These are phyloP conservation scores for Trichosurus vulpecula DNA, from an alignment of 2,797 vertebrate genomes.

Conservation along the genomic window DNA sequence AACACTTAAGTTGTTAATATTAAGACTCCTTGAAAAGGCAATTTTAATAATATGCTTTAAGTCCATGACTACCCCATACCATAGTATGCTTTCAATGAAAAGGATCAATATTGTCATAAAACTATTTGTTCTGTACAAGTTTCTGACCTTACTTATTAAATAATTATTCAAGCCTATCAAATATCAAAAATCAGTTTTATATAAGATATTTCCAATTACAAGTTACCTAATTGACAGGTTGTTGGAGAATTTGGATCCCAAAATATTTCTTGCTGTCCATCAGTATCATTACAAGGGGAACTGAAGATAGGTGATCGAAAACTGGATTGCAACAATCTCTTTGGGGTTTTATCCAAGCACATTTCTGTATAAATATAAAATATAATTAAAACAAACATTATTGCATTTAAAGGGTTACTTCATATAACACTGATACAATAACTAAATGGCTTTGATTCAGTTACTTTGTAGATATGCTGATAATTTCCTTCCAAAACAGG, in stretches of 20 bases:
- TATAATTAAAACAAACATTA: constrained; percentile 59
- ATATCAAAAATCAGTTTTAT: constrained; percentile 28
- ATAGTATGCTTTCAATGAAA: not conserved
- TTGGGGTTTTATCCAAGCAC: constrained; percentile 83
- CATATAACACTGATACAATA: not conserved
- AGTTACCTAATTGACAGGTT: constrained; percentile 86
- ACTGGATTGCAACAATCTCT: constrained; percentile 78
- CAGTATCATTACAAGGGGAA: constrained; percentile 90
- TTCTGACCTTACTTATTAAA: not conserved
- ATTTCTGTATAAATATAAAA: constrained; percentile 77
- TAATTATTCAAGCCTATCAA: constrained; percentile 6
- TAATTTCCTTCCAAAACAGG: constrained; percentile 16
- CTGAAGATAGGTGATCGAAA: constrained; percentile 78
- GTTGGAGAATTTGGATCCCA: constrained; percentile 95
- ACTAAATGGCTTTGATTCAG: constrained; percentile 20
- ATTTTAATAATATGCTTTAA: not conserved
- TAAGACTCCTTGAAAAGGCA: constrained; percentile 18
- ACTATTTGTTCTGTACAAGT: not conserved
- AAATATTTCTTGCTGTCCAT: constrained; percentile 93
- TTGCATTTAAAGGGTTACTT: constrained; percentile 34
- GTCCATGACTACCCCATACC: not conserved
- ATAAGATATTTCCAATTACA: constrained; percentile 42
- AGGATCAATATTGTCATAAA: constrained; percentile 7
- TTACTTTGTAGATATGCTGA: constrained; percentile 14
- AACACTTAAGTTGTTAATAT: not conserved